These are phyloP conservation scores for Alloplasta piceator DNA, from an alignment of 2,888 invertebrate genomes.

Conservation along the genomic window DNA sequence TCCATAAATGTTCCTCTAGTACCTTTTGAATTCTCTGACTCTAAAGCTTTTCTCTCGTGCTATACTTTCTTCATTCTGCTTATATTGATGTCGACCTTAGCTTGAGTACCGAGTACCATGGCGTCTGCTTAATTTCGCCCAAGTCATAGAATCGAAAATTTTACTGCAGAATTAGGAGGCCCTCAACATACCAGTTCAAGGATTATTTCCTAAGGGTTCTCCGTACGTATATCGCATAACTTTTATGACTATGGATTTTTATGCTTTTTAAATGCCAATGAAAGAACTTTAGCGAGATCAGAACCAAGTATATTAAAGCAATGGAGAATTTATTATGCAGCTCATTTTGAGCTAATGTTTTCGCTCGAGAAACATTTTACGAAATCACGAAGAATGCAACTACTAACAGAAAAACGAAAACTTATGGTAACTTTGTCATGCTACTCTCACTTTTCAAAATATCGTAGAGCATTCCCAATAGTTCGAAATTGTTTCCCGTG, in stretches of 20 bases:
- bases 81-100: constrained; percentile 33
- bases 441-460: not conserved
- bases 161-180: constrained; percentile 3
- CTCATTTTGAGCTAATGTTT: too few species aligned
- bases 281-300: too few species aligned
- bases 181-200: constrained; percentile 28
- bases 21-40: constrained; percentile 40
- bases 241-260: too few species aligned
- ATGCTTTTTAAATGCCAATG: too few species aligned
- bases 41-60: not conserved
- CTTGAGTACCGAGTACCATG: constrained; percentile 46
- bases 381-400: not conserved
- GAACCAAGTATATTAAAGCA: too few species aligned
- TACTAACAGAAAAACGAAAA: not conserved
- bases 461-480: not conserved
- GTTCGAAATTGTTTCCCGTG: not conserved
- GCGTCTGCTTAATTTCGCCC: constrained; percentile 40
- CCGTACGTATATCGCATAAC: not conserved
- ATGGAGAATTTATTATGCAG: too few species aligned
- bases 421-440: not conserved
- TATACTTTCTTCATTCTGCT: constrained; percentile 28
- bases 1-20: constrained; percentile 43
- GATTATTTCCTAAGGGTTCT: constrained; percentile 32
- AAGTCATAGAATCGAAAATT: constrained; percentile 37
- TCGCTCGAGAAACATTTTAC: not conserved